A percentile compares a stretch with the other conserved stretches of the same genome.
Evolutionary conservation across 2,888 invertebrate species (phyloP).

Genomic region (Pollenia labialis): DNA sequence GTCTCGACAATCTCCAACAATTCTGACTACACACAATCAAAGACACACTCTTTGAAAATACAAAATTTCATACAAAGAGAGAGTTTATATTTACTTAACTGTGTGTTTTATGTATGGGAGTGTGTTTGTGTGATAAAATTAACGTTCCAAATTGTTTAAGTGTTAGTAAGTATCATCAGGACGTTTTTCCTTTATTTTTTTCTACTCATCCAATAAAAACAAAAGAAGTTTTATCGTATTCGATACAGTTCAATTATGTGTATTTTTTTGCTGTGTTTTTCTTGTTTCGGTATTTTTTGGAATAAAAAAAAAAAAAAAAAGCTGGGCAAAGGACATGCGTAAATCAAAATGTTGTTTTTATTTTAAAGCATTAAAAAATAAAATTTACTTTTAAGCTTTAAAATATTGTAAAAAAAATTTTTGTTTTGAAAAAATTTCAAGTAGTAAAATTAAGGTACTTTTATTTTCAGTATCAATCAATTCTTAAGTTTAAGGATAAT

Average conservation of each 20-base stretch:
- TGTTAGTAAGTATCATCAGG: slow-evolving; percentile 63
- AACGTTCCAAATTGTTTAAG: slow-evolving; percentile 66
- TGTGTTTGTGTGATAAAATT: slow-evolving; percentile 30
- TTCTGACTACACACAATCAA: slow-evolving; percentile 7
- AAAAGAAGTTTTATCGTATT: slow-evolving; percentile 71
- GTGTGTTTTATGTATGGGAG: not conserved
- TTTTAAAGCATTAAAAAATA: slow-evolving; percentile 4
- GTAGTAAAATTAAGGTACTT: too few species aligned
- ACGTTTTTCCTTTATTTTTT: slow-evolving; percentile 23
- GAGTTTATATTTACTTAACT: not conserved
- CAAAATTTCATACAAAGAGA: slow-evolving; percentile 6
- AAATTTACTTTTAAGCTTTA: slow-evolving; percentile 40
- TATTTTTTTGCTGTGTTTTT: slow-evolving; percentile 10
- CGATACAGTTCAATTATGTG: slow-evolving; percentile 72
- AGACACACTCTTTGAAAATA: not conserved
- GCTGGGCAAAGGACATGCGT: slow-evolving; percentile 64
- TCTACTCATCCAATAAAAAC: slow-evolving; percentile 71
- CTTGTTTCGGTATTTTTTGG: not conserved
- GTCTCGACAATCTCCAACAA: slow-evolving; percentile 32
- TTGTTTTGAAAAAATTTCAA: too few species aligned
- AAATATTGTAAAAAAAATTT: not conserved
- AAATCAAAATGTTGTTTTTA: slow-evolving; percentile 44
- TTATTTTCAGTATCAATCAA: too few species aligned
- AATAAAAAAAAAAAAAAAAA: slow-evolving; percentile 4
- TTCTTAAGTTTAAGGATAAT: too few species aligned